These are phyloP conservation scores for Beroe forskalii DNA, from an alignment of 37 sponge, comb jelly and placozoan genomes.

Conservation along the genomic window DNA sequence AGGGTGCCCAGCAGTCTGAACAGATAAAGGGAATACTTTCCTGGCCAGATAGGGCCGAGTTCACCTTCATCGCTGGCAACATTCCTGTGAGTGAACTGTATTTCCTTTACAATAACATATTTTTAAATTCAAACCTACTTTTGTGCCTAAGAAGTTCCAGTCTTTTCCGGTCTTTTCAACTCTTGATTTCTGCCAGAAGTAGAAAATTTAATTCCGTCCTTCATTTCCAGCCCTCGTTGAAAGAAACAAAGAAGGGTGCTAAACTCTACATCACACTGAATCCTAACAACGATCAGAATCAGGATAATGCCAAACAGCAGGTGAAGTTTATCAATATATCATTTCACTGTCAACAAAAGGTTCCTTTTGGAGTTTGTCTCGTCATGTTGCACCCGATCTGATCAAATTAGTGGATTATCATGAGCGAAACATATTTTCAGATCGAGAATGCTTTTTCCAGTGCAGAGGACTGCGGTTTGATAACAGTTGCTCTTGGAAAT, in stretches of 20 bases:
- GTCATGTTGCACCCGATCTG: too few relatives aligned
- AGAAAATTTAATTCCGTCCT: too few relatives aligned
- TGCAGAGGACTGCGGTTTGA: neutral
- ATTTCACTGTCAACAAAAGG: too few relatives aligned
- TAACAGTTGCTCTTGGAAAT: neutral
- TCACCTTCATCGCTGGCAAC: constrained; percentile 8
- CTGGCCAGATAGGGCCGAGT: constrained; percentile 23
- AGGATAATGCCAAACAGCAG: constrained; percentile 42
- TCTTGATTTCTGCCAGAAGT: too few relatives aligned
- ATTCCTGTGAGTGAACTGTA: constrained; percentile 34
- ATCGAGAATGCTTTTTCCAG: constrained; percentile 6
- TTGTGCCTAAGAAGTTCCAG: too few relatives aligned
- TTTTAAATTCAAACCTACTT: too few relatives aligned
- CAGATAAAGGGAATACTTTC: neutral
- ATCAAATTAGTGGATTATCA: too few relatives aligned
- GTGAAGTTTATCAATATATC: too few relatives aligned
- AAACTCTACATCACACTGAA: constrained; percentile 23
- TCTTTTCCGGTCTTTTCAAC: too few relatives aligned
- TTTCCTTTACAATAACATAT: too few relatives aligned
- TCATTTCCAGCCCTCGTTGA: neutral
- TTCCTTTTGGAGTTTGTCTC: too few relatives aligned
- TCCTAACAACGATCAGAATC: constrained; percentile 49
- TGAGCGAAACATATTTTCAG: too few relatives aligned
- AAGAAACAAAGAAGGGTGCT: neutral
- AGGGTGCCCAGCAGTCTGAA: neutral